These are phyloP conservation scores for Bugulina stolonifera DNA, from an alignment of 2,888 invertebrate genomes.

Conservation along the genomic window DNA sequence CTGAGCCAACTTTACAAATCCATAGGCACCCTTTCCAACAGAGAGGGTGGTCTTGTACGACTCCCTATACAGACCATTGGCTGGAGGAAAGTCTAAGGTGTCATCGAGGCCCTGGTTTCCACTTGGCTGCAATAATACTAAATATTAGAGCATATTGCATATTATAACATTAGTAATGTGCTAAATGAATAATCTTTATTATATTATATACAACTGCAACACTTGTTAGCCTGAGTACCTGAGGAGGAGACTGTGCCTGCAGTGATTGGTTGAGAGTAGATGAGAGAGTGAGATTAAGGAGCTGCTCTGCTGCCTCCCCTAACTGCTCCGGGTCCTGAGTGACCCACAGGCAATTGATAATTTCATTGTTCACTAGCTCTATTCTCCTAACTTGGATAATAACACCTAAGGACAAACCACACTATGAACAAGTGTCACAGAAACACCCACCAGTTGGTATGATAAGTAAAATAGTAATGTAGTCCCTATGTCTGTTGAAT, in stretches of 20 bases:
- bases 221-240: too few species aligned
- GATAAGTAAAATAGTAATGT: too few species aligned
- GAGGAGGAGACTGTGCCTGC: background rate
- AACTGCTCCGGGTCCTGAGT: slow-evolving; percentile 56
- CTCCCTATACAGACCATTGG: slow-evolving; percentile 55
- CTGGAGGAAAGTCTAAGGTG: slow-evolving; percentile 27
- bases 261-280: slow-evolving; percentile 55
- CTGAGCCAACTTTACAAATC: slow-evolving; percentile 66
- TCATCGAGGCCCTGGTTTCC: background rate
- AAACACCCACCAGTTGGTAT: background rate
- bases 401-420: slow-evolving; percentile 37
- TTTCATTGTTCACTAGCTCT: slow-evolving; percentile 54
- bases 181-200: too few species aligned
- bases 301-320: slow-evolving; percentile 45
- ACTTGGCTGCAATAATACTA: background rate
- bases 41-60: slow-evolving; percentile 61
- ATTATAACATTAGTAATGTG: too few species aligned
- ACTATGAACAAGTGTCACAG: background rate
- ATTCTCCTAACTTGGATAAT: slow-evolving; percentile 50
- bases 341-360: slow-evolving; percentile 63
- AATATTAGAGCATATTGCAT: too few species aligned
- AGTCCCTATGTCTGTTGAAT: too few species aligned
- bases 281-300: slow-evolving; percentile 53
- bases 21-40: slow-evolving; percentile 69
- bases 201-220: too few species aligned